Evolutionary conservation across 53 echinoderm and acorn worm genomes (phyloP).

Genomic region (Zoroaster sp.): DNA sequence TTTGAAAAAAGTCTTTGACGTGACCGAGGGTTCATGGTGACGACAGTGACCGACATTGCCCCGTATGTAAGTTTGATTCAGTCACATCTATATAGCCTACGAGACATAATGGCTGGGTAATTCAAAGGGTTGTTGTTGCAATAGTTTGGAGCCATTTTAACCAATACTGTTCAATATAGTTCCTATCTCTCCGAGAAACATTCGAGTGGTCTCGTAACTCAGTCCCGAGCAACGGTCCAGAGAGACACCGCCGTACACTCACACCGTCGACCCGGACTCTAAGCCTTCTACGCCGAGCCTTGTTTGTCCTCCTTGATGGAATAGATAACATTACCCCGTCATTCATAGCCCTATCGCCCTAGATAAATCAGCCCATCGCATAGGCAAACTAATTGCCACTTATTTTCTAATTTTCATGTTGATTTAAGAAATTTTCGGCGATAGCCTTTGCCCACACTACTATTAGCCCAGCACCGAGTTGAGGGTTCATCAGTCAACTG

Average conservation of each 20-base stretch:
- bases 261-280: conserved; percentile 42
- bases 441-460: conserved; percentile 50
- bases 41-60: background rate
- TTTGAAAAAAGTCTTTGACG: background rate
- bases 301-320: conserved; percentile 34
- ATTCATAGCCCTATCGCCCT: conserved; percentile 46
- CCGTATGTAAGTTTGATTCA: background rate
- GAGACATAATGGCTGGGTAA: background rate
- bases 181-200: conserved; percentile 6
- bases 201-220: conserved; percentile 23
- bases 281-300: conserved; percentile 28
- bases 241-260: conserved; percentile 16
- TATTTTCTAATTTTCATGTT: conserved; percentile 64
- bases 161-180: conserved; percentile 20
- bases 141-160: conserved; percentile 38
- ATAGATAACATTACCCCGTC: conserved; percentile 42
- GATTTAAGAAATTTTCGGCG: conserved; percentile 46
- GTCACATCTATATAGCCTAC: background rate
- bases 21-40: background rate
- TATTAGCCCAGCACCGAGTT: background rate
- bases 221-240: conserved; percentile 40
- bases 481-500: background rate
- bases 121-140: conserved; percentile 34
- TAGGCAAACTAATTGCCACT: conserved; percentile 59
- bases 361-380: conserved; percentile 52